Evolutionary conservation across 2,888 invertebrate species (phyloP).

Genomic region (Galerucella calmariensis): DNA sequence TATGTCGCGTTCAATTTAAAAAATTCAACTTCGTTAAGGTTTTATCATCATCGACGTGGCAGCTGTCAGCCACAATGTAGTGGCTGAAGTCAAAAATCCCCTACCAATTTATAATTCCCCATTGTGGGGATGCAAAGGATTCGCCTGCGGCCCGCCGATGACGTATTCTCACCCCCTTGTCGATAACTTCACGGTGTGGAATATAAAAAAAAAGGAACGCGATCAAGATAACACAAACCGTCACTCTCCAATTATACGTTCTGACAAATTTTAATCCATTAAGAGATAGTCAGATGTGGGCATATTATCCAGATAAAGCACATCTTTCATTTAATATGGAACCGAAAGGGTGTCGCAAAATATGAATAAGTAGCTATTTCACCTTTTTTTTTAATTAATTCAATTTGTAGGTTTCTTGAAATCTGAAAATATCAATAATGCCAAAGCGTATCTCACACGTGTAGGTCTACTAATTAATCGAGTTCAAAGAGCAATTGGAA

Average conservation of each 20-base stretch:
- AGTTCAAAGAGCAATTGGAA: no score
- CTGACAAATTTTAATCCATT: constrained; percentile 55
- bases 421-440: neutral
- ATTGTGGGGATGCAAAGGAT: constrained; percentile 54
- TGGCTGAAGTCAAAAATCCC: constrained; percentile 64
- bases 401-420: neutral
- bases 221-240: constrained; percentile 56
- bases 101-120: constrained; percentile 64
- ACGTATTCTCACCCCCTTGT: constrained; percentile 49
- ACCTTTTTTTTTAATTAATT: neutral
- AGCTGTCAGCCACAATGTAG: constrained; percentile 66
- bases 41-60: constrained; percentile 63
- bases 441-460: no score
- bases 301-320: constrained; percentile 28
- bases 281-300: constrained; percentile 42
- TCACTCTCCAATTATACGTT: constrained; percentile 62
- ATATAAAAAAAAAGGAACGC: constrained; percentile 6
- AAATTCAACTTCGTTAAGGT: constrained; percentile 62
- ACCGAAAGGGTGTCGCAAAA: neutral
- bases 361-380: neutral
- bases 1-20: constrained; percentile 53
- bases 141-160: constrained; percentile 42
- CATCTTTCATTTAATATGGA: constrained; percentile 19
- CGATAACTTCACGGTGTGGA: constrained; percentile 54
- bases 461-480: no score